Conservation (phyloP, 2,888 invertebrate species). For the Hirtodrosophila alboralis region DNA sequence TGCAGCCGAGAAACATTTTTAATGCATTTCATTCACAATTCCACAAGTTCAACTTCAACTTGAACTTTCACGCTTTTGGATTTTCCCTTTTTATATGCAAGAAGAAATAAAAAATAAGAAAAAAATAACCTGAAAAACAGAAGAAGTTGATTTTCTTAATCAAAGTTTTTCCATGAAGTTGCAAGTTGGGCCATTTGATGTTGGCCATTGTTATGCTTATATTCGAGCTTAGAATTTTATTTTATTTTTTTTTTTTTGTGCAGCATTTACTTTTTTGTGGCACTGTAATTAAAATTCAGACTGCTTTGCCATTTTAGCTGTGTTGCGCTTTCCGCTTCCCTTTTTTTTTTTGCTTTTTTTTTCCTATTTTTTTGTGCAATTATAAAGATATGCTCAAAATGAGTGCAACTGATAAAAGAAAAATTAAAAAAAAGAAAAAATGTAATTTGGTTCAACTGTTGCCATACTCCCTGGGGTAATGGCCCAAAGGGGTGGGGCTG, state of each 20-base stretch:
- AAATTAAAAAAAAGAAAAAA: slow-evolving; percentile 19
- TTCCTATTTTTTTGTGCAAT: slow-evolving; percentile 48
- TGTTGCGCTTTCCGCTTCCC: slow-evolving; percentile 43
- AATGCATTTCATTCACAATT: slow-evolving; percentile 29
- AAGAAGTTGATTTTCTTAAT: slow-evolving; percentile 68
- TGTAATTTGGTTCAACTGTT: slow-evolving; percentile 74
- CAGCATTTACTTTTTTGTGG: slow-evolving; percentile 18
- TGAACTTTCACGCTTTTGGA: slow-evolving; percentile 39
- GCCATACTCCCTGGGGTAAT: slow-evolving; percentile 18
- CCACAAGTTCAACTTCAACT: slow-evolving; percentile 38
- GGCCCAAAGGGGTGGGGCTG: slow-evolving; percentile 2
- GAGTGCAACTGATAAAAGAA: slow-evolving; percentile 50
- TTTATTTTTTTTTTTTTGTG: slow-evolving; percentile 24
- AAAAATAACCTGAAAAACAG: too few species aligned
- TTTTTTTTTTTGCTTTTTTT: slow-evolving; percentile 32
- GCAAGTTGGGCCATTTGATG: slow-evolving; percentile 33
- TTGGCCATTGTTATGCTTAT: slow-evolving; percentile 47
- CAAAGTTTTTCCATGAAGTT: slow-evolving; percentile 73
- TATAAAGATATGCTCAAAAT: slow-evolving; percentile 73
- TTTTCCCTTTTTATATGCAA: slow-evolving; percentile 40
- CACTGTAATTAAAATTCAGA: slow-evolving; percentile 80
- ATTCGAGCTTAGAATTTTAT: slow-evolving; percentile 66
- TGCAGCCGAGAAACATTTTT: slow-evolving; percentile 12
- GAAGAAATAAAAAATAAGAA: too few species aligned
- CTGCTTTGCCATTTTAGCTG: slow-evolving; percentile 45